These are phyloP conservation scores for Halcyon badia DNA, from an alignment of 2,797 vertebrate species.

Conservation along the genomic window DNA sequence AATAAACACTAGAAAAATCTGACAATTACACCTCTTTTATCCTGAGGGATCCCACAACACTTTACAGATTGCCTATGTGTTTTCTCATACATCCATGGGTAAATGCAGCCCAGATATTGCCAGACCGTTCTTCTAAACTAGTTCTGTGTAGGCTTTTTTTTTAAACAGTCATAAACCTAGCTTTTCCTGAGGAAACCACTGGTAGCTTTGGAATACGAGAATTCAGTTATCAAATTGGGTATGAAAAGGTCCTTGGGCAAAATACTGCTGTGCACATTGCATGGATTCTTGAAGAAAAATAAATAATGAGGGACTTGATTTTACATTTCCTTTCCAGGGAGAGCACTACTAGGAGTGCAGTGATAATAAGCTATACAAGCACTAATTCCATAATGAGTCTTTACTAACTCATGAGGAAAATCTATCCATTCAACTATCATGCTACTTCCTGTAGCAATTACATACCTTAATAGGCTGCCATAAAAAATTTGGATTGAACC, in stretches of 20 bases:
- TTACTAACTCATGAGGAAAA: slow-evolving; percentile 39
- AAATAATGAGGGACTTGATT: slow-evolving; percentile 13
- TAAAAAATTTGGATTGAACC: slow-evolving; percentile 27
- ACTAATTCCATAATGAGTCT: slow-evolving; percentile 40
- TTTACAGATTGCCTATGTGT: neutral
- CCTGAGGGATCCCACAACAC: neutral
- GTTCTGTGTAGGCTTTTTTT: neutral
- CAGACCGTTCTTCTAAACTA: neutral
- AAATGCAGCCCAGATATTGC: neutral
- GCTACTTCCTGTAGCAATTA: slow-evolving; percentile 37
- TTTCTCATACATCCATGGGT: neutral
- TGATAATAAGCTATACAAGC: neutral
- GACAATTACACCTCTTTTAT: neutral
- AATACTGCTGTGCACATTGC: neutral
- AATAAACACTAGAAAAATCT: neutral
- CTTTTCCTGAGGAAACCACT: neutral
- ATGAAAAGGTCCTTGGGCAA: neutral
- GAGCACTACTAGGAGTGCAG: neutral
- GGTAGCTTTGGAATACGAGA: neutral
- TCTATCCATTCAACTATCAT: neutral
- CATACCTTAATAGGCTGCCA: slow-evolving; percentile 1
- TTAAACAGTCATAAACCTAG: neutral
- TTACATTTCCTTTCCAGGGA: slow-evolving; percentile 27
- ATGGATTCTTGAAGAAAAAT: neutral
- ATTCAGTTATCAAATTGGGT: neutral